Conservation (phyloP, 2,888 invertebrate species). For the Hermaeophaga mercurialis region DNA sequence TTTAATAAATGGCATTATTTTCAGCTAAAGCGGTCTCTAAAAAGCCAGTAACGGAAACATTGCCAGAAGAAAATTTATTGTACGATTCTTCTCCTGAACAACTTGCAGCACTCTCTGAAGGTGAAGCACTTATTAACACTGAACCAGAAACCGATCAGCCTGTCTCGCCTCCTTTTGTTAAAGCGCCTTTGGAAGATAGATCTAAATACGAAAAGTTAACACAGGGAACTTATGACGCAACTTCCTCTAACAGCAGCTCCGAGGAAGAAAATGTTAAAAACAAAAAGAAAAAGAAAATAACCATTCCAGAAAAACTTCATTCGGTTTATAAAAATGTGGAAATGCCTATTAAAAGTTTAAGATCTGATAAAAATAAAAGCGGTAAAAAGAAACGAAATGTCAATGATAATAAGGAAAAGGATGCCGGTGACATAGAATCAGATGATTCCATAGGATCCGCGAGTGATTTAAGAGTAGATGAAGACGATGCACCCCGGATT, state of each 20-base stretch:
- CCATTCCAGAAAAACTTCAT: conserved; percentile 62
- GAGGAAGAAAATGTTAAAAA: conserved; percentile 57
- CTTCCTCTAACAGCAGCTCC: conserved; percentile 59
- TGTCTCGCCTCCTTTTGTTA: conserved; percentile 62
- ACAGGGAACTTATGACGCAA: conserved; percentile 63
- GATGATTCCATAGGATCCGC: conserved; percentile 75
- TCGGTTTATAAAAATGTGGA: conserved; percentile 62
- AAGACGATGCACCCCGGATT: conserved; percentile 57
- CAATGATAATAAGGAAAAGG: conserved; percentile 29
- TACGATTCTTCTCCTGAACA: conserved; percentile 51
- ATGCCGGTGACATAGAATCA: conserved; percentile 59
- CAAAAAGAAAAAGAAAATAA: conserved; percentile 54
- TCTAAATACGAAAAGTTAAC: conserved; percentile 79
- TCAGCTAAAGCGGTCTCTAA: conserved; percentile 40
- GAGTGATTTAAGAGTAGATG: conserved; percentile 68
- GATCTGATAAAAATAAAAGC: conserved; percentile 57
- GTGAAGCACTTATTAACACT: conserved; percentile 55
- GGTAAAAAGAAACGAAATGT: conserved; percentile 49
- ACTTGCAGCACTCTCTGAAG: conserved; percentile 49
- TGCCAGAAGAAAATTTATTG: conserved; percentile 39
- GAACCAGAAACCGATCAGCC: conserved; percentile 49
- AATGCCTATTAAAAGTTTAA: conserved; percentile 57
- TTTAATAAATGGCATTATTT: conserved; percentile 31
- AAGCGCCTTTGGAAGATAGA: conserved; percentile 72
- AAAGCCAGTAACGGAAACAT: conserved; percentile 43